Percentiles rank a stretch among this genome's conserved stretches.
phyloP scores from a whole-genome alignment of 2,797 vertebrate species.

The Melanitta fusca region DNA sequence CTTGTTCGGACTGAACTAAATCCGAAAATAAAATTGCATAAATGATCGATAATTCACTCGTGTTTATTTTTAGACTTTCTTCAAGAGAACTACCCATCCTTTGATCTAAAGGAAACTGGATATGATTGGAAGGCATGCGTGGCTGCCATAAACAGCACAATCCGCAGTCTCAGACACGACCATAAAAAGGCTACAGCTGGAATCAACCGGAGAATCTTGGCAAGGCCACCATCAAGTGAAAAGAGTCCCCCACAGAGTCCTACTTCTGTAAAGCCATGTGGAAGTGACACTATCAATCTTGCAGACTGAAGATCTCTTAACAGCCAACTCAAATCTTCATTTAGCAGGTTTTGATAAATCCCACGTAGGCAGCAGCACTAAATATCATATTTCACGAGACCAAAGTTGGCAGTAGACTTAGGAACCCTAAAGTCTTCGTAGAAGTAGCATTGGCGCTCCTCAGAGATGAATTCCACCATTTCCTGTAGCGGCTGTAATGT shows the following conservation, averaged over 20 bases:
- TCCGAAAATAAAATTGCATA: neutral
- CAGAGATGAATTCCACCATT: neutral
- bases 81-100: slow-evolving; percentile 76
- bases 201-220: neutral
- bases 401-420: neutral
- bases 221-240: neutral
- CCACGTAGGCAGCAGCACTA: neutral
- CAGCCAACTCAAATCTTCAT: neutral
- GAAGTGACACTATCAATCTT: neutral
- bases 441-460: neutral
- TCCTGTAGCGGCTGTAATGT: neutral
- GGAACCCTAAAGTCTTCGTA: neutral
- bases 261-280: neutral
- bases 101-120: slow-evolving; percentile 79
- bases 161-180: slow-evolving; percentile 77
- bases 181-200: slow-evolving; percentile 22
- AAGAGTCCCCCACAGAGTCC: neutral
- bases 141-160: slow-evolving; percentile 81
- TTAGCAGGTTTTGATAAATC: neutral
- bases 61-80: slow-evolving; percentile 82
- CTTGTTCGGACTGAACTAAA: neutral
- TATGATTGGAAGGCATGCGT: slow-evolving; percentile 84
- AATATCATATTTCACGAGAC: neutral
- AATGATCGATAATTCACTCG: slow-evolving; percentile 21
- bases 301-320: neutral